Percentiles rank a stretch among this genome's conserved stretches.
phyloP scores from a whole-genome alignment of 2,113 vertebrate species.

The Corvus hawaiiensis region DNA sequence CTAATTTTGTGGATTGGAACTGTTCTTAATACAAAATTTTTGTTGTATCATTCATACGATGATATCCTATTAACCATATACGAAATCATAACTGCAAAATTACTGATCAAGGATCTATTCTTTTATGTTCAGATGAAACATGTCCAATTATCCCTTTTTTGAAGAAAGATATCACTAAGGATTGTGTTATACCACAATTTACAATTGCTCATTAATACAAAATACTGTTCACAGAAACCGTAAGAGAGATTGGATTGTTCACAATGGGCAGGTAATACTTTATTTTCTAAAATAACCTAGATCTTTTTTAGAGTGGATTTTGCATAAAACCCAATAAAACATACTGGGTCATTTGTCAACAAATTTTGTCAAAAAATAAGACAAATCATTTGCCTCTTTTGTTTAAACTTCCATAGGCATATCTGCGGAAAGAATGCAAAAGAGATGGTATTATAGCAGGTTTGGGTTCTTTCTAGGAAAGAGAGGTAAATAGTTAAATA shows the following conservation, averaged over 20 bases:
- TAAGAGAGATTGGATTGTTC: background rate
- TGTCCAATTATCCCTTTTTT: background rate
- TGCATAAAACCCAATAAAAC: background rate
- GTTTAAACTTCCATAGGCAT: background rate
- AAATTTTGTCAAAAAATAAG: too few relatives aligned
- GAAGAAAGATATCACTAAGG: background rate
- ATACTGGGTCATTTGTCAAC: too few relatives aligned
- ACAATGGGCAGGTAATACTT: background rate
- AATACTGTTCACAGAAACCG: background rate
- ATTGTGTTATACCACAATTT: background rate
- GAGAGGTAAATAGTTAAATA: background rate
- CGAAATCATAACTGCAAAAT: slow-evolving; percentile 35
- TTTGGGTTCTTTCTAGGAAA: background rate
- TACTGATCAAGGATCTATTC: background rate
- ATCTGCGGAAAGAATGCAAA: background rate
- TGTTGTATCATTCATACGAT: slow-evolving; percentile 34
- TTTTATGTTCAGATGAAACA: slow-evolving; percentile 2
- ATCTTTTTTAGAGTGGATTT: background rate
- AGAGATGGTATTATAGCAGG: background rate
- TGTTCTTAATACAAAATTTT: slow-evolving; percentile 25
- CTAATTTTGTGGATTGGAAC: background rate
- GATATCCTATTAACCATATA: background rate
- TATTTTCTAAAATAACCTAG: background rate
- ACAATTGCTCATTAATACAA: background rate
- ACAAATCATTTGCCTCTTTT: background rate